phyloP scores from a whole-genome alignment of 2,797 vertebrate species.

The Lycodopsis pacificus region DNA sequence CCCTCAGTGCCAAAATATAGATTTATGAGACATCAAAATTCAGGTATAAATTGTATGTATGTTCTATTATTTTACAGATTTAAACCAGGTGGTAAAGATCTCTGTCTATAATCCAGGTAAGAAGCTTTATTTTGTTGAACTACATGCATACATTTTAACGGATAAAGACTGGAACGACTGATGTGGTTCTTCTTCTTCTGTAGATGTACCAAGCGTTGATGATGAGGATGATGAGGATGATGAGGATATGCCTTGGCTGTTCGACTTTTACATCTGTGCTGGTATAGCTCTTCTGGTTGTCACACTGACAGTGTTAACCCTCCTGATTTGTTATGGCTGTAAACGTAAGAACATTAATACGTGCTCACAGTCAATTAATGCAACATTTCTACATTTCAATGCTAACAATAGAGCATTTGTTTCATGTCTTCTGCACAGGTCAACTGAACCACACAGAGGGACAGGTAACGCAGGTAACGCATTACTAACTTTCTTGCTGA shows the following conservation, averaged over 20 bases:
- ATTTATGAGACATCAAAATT: not conserved
- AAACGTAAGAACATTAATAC: conserved; percentile 47
- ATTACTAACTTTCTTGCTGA: not conserved
- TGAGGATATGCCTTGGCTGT: not conserved
- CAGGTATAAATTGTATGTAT: not conserved
- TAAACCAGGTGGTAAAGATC: not conserved
- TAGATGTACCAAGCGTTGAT: not conserved
- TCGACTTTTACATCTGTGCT: conserved; percentile 54
- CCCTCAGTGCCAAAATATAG: not conserved
- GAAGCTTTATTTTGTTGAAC: not conserved
- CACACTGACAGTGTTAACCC: conserved; percentile 6
- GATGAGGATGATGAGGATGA: accelerated
- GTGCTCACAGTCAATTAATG: not conserved
- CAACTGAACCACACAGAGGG: not conserved
- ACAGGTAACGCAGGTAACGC: conserved; percentile 61
- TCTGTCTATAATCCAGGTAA: conserved; percentile 9
- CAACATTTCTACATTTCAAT: not conserved
- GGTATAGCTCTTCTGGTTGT: conserved; percentile 37
- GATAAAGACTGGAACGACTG: not conserved
- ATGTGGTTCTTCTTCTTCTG: not conserved
- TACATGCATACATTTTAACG: not conserved
- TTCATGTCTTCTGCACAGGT: conserved; percentile 32
- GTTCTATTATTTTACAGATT: conserved; percentile 35
- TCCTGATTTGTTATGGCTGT: conserved; percentile 11
- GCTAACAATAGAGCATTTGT: not conserved